A percentile compares a stretch with the other conserved stretches of the same genome.
Evolutionary conservation across 1,140 invertebrate species (phyloP).

Genomic region (Conus betulinus): DNA sequence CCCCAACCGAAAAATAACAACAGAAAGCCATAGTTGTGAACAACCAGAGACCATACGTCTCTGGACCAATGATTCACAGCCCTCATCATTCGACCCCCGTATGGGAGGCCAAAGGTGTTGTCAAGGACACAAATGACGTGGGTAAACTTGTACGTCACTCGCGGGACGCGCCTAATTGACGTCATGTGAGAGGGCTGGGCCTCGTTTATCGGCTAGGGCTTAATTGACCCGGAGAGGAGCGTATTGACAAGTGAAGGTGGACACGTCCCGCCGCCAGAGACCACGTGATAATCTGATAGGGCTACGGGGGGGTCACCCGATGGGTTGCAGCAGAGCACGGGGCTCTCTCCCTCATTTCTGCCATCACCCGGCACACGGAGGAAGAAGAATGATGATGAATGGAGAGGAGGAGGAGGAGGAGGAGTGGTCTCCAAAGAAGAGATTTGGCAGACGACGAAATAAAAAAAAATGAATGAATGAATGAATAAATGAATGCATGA

Average conservation of each 20-base stretch:
- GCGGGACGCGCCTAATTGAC: constrained; percentile 14
- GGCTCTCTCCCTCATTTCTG: neutral
- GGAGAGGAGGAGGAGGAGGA: neutral
- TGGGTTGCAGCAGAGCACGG: neutral
- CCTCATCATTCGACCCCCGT: neutral
- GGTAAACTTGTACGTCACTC: constrained; percentile 9
- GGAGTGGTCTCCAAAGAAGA: neutral
- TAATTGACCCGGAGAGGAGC: constrained; percentile 23
- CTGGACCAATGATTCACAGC: too few species aligned
- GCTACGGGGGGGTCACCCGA: neutral
- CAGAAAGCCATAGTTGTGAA: too few species aligned
- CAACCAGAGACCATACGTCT: too few species aligned
- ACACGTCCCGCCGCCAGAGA: neutral
- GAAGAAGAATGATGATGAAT: neutral
- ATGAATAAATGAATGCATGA: too few species aligned
- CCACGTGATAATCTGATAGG: neutral
- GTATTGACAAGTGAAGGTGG: neutral
- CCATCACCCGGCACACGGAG: neutral
- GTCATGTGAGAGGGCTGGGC: neutral
- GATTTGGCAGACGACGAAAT: neutral
- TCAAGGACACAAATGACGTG: constrained; percentile 23
- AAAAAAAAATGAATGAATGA: neutral
- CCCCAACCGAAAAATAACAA: too few species aligned
- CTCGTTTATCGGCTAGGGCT: too few species aligned
- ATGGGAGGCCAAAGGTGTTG: neutral